phyloP scores from a whole-genome alignment of 2,888 invertebrate species.

The Hydriomena furcata region DNA sequence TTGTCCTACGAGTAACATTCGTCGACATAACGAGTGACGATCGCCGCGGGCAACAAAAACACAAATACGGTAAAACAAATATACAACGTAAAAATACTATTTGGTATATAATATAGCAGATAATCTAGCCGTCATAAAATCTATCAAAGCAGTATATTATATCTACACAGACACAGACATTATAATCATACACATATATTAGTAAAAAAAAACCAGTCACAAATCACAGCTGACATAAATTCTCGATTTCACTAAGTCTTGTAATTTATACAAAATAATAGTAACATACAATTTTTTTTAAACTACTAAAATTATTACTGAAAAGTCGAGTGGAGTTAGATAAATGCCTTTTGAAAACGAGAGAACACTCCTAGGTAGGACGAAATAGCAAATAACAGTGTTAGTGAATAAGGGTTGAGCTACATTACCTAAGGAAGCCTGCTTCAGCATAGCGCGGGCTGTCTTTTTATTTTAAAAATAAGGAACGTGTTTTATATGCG shows the following conservation, averaged over 20 bases:
- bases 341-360: conserved; percentile 69
- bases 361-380: conserved; percentile 28
- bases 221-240: conserved; percentile 83
- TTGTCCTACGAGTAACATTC: background rate
- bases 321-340: conserved; percentile 58
- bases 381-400: conserved; percentile 36
- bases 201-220: conserved; percentile 80
- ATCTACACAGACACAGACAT: conserved; percentile 73
- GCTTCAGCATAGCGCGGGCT: background rate
- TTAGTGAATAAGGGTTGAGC: conserved; percentile 37
- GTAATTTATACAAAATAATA: conserved; percentile 71
- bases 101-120: conserved; percentile 82
- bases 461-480: background rate
- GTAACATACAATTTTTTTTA: conserved; percentile 69
- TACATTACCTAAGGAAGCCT: conserved; percentile 2
- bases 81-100: conserved; percentile 83
- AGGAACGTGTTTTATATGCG: background rate
- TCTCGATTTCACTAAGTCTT: conserved; percentile 82
- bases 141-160: conserved; percentile 74
- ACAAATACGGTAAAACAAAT: conserved; percentile 74
- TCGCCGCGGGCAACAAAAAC: conserved; percentile 49
- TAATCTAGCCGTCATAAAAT: conserved; percentile 78
- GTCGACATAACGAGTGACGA: conserved; percentile 36
- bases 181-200: conserved; percentile 75
- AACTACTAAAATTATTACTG: conserved; percentile 57